Evolutionary conservation across 2,888 invertebrate species (phyloP).

Genomic region (Lottia scabra): DNA sequence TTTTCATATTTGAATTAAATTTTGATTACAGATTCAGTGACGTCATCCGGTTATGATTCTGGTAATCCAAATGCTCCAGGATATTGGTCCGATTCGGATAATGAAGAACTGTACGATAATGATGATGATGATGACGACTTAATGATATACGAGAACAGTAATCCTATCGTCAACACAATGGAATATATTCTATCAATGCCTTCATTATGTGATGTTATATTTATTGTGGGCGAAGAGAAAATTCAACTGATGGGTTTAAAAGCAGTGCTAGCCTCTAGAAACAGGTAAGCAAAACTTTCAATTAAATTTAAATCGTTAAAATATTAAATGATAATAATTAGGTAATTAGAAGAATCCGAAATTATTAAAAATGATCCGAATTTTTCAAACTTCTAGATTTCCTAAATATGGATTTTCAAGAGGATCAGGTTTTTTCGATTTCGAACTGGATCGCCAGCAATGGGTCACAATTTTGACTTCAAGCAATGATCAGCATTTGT

Average conservation of each 20-base stretch:
- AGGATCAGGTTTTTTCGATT: too few species aligned
- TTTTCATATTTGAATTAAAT: too few species aligned
- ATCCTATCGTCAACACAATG: neutral
- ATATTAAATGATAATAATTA: too few species aligned
- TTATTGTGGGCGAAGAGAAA: neutral
- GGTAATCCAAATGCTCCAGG: neutral
- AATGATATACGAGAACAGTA: neutral
- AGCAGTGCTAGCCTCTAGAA: neutral
- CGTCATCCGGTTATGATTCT: neutral
- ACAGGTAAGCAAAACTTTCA: neutral
- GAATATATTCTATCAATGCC: neutral
- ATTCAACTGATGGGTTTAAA: neutral
- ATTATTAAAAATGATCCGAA: too few species aligned
- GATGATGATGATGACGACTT: neutral
- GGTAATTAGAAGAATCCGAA: too few species aligned
- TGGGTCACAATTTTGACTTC: too few species aligned
- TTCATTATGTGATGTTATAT: neutral
- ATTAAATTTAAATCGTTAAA: too few species aligned
- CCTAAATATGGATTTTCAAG: too few species aligned
- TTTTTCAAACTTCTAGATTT: too few species aligned
- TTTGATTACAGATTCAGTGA: neutral
- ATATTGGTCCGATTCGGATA: neutral
- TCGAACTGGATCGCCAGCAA: too few species aligned
- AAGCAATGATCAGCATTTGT: too few species aligned
- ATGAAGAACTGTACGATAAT: neutral